These are phyloP conservation scores for Petrosia ficiformis DNA, from an alignment of 37 sponge, comb jelly and placozoan species.

Conservation along the genomic window DNA sequence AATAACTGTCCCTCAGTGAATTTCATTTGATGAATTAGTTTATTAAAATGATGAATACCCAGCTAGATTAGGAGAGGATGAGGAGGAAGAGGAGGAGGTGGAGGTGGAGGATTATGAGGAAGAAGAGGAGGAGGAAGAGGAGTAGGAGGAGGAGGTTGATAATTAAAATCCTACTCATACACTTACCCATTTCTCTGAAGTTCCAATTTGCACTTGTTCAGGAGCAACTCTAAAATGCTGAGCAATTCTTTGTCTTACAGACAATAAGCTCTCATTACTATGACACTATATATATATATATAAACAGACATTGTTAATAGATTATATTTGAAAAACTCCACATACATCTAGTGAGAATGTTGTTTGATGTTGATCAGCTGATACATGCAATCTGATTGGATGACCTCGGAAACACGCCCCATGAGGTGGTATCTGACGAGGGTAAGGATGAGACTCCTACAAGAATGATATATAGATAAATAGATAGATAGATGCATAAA, in stretches of 20 bases:
- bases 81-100: slow-evolving; percentile 1
- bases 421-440: slow-evolving; percentile 70
- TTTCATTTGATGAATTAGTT: slow-evolving; percentile 72
- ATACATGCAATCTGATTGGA: slow-evolving; percentile 49
- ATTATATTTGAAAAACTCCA: not conserved
- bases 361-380: slow-evolving; percentile 58
- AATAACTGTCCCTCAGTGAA: slow-evolving; percentile 59
- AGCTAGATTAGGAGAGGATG: slow-evolving; percentile 33
- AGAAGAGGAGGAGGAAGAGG: slow-evolving; percentile 3
- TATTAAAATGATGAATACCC: slow-evolving; percentile 40
- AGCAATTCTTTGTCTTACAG: slow-evolving; percentile 67
- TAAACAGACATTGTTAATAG: not conserved
- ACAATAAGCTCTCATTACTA: slow-evolving; percentile 74
- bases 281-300: slow-evolving; percentile 36
- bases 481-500: too few species aligned
- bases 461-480: too few species aligned
- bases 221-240: slow-evolving; percentile 29
- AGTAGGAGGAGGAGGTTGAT: not conserved
- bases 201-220: slow-evolving; percentile 68
- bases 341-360: slow-evolving; percentile 70
- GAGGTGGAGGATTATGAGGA: not conserved
- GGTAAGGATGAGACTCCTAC: slow-evolving; percentile 32
- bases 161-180: too few species aligned
- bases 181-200: slow-evolving; percentile 64
- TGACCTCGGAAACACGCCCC: slow-evolving; percentile 83